Conservation (phyloP, 1,140 invertebrate genomes). For the Diabrotica undecimpunctata region DNA sequence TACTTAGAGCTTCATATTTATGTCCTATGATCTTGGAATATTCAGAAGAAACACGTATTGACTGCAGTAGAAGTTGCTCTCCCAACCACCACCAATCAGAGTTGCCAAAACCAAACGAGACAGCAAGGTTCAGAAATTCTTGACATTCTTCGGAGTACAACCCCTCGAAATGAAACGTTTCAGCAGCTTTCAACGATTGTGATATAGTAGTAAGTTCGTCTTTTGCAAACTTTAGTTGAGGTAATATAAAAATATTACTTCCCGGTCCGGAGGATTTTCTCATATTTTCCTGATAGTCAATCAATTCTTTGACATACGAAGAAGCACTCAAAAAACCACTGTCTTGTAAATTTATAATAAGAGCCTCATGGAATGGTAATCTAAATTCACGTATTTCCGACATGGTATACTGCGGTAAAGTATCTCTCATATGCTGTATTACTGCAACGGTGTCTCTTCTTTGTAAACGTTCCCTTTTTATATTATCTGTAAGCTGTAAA, state of each 20-base stretch:
- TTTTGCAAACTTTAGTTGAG: slow-evolving; percentile 45
- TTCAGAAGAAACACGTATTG: slow-evolving; percentile 47
- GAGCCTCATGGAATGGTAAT: slow-evolving; percentile 51
- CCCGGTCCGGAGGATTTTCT: slow-evolving; percentile 49
- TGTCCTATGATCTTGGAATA: slow-evolving; percentile 47
- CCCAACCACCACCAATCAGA: slow-evolving; percentile 55
- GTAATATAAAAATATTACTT: slow-evolving; percentile 41
- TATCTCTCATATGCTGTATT: slow-evolving; percentile 22
- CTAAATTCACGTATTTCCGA: slow-evolving; percentile 39
- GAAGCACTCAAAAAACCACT: slow-evolving; percentile 48
- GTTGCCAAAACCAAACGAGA: slow-evolving; percentile 49
- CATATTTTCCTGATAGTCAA: slow-evolving; percentile 53
- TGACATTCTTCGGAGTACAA: slow-evolving; percentile 41
- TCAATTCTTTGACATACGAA: slow-evolving; percentile 50
- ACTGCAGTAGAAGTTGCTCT: slow-evolving; percentile 52
- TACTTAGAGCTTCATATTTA: slow-evolving; percentile 49
- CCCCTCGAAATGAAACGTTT: slow-evolving; percentile 41
- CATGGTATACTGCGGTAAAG: slow-evolving; percentile 23
- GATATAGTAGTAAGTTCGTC: slow-evolving; percentile 50
- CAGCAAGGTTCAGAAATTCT: slow-evolving; percentile 48
- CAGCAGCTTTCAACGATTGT: slow-evolving; percentile 46
- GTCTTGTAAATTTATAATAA: slow-evolving; percentile 54
- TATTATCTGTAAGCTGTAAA: background rate
- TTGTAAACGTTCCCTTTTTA: slow-evolving; percentile 21
- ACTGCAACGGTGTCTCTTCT: slow-evolving; percentile 12